Conservation (phyloP, 2,888 invertebrate genomes). For the Xanthorhoe designata region DNA sequence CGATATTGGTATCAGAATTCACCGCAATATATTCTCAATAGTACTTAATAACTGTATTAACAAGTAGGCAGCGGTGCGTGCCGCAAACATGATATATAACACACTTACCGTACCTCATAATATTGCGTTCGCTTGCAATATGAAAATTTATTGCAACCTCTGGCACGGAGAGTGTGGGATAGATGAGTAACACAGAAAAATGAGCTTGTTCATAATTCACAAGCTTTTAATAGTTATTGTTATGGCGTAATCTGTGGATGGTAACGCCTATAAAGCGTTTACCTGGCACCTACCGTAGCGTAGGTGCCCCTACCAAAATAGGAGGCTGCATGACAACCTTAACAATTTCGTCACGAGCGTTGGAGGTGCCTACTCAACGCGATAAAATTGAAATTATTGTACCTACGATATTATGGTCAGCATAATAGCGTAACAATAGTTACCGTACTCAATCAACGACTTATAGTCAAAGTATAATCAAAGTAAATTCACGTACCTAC, state of each 20-base stretch:
- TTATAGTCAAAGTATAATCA: too few relatives aligned
- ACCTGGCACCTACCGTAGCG: too few relatives aligned
- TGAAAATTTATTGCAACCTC: constrained; percentile 82
- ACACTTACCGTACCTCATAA: constrained; percentile 76
- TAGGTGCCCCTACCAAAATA: too few relatives aligned
- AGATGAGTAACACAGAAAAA: constrained; percentile 48
- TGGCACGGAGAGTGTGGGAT: constrained; percentile 65
- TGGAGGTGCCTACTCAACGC: too few relatives aligned
- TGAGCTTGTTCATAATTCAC: constrained; percentile 35
- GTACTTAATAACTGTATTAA: constrained; percentile 66
- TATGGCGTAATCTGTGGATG: neutral
- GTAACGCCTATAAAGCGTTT: neutral
- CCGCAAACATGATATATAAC: constrained; percentile 79
- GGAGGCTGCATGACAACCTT: too few relatives aligned
- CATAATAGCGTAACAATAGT: too few relatives aligned
- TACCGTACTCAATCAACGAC: too few relatives aligned
- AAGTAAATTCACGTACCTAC: too few relatives aligned
- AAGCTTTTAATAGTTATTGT: constrained; percentile 9
- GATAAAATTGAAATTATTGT: too few relatives aligned
- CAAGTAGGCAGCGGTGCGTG: constrained; percentile 66
- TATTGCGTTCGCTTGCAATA: constrained; percentile 82
- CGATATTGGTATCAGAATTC: constrained; percentile 41
- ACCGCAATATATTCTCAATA: constrained; percentile 59
- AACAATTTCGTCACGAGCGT: too few relatives aligned
- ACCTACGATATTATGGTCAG: too few relatives aligned